Base-by-base conservation (phyloP, 2,797 vertebrate genomes). In the Arctocebus calabarensis region DNA sequence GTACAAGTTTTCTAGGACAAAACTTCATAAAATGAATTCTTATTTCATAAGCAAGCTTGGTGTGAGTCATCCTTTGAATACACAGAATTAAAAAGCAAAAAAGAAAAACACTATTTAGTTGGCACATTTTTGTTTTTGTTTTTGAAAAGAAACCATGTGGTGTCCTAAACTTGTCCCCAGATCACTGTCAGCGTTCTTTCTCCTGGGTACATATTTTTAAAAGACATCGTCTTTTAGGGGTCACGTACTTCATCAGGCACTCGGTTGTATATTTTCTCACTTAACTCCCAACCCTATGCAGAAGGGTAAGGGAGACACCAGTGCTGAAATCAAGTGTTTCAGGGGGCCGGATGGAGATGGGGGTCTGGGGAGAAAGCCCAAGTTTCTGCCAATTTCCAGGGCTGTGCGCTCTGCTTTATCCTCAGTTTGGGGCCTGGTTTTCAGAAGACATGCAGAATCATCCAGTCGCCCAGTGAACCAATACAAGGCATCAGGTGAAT, bases 21-120 rank as follows among this genome's bases (percentile, higher is more conserved):
- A 75, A 84, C 75, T 66, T 93, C 43, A 19, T 90, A 48, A 71
- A 96, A 83, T 27, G 71, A 93, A 88, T 84, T 95, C 64, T 96
- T 34, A 82, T 66, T 90, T 93, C 55, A 11, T 81, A 77, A 89
- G 84, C 66, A 92, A 82, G 79, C 45, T 7, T 1, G 34, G 23
- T 40, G 6, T 82, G 89, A 95, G 45, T 89, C 79, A 83, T 87
- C 68, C 62, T 77, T 87, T 95, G 40, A 62, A 74, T 37, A 23
- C 23, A 37, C 40, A 37, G 77, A 78, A 82, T 94, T 59, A 81
- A 88, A 57, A 86, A 92, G 25, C 34, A 88, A 64, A 85, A 71
- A 55, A 81, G 48, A 71, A 40, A 3, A 20, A 52, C 48, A 11
- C 79, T 94, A 82, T 71, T 95, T 64, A 43, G 34, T 70, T 14